Conservation (phyloP, 2,888 invertebrate genomes). For the Ophioninae sp. region DNA sequence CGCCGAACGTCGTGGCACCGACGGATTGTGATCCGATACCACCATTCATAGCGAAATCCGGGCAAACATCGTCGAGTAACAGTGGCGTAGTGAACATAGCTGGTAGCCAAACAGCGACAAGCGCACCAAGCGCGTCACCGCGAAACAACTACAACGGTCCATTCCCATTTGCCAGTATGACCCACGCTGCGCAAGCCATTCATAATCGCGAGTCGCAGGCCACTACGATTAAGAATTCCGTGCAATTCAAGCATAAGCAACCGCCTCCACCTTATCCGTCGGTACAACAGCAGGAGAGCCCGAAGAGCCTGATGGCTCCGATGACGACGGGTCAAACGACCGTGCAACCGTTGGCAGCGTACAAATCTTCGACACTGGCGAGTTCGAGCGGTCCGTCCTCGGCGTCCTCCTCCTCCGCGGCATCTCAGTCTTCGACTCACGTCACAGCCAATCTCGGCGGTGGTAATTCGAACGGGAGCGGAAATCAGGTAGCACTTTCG, state of each 20-base stretch:
- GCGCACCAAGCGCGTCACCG: conserved; percentile 77
- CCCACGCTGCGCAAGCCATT: conserved; percentile 91
- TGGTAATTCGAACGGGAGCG: conserved; percentile 73
- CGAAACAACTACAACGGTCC: conserved; percentile 83
- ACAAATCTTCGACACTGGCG: conserved; percentile 69
- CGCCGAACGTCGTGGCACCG: conserved; percentile 94
- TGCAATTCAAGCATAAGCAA: conserved; percentile 77
- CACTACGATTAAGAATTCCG: conserved; percentile 72
- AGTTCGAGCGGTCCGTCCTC: conserved; percentile 60
- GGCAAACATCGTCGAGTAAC: conserved; percentile 72
- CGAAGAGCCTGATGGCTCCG: conserved; percentile 78
- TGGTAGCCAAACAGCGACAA: conserved; percentile 73
- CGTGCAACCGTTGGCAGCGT: conserved; percentile 75
- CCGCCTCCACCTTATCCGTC: conserved; percentile 81
- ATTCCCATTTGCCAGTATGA: conserved; percentile 96
- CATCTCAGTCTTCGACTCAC: conserved; percentile 14
- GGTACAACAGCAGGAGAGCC: conserved; percentile 71
- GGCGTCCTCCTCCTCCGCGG: not conserved
- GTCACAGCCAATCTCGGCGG: conserved; percentile 56
- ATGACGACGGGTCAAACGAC: conserved; percentile 74
- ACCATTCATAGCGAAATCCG: conserved; percentile 76
- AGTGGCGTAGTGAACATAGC: conserved; percentile 68
- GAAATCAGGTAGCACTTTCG: conserved; percentile 87
- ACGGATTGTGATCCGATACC: conserved; percentile 87
- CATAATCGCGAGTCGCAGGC: conserved; percentile 85